Conservation (phyloP, 2,888 invertebrate species). For the Holacanthella duospinosa region DNA sequence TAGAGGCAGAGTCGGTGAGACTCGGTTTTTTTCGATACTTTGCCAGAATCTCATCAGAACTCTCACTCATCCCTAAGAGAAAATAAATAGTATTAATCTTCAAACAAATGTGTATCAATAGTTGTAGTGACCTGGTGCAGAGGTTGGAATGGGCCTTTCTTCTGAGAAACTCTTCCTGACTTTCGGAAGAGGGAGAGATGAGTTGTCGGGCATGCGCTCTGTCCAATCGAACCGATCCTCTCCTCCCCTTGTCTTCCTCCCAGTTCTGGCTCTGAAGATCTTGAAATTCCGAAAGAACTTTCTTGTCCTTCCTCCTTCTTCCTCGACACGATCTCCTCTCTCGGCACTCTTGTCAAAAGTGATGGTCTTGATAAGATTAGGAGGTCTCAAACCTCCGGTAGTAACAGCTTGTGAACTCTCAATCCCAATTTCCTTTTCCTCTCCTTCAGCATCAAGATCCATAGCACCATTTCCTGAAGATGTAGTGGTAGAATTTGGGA, state of each 20-base stretch:
- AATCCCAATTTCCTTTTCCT: background rate
- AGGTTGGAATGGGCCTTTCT: constrained; percentile 37
- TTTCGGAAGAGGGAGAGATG: constrained; percentile 29
- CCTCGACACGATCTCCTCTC: constrained; percentile 55
- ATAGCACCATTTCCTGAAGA: background rate
- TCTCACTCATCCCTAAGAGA: constrained; percentile 48
- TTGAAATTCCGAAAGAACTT: constrained; percentile 65
- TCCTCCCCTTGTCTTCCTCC: constrained; percentile 45
- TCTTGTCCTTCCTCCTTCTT: constrained; percentile 50
- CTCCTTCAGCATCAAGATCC: background rate
- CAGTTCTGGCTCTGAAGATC: constrained; percentile 54
- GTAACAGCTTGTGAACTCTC: background rate
- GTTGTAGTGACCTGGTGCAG: constrained; percentile 17
- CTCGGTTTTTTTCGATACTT: constrained; percentile 63
- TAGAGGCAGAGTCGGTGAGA: constrained; percentile 38
- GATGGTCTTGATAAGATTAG: constrained; percentile 82
- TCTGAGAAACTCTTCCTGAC: constrained; percentile 42
- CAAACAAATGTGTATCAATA: background rate
- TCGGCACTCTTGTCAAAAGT: constrained; percentile 84
- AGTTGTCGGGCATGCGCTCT: constrained; percentile 25
- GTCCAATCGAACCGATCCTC: constrained; percentile 28
- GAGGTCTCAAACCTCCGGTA: constrained; percentile 40
- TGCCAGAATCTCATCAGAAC: constrained; percentile 83
- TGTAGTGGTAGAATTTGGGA: background rate
- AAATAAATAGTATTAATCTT: background rate